Base-by-base conservation (phyloP, 1,140 invertebrate genomes). In the Anoplophora glabripennis region DNA sequence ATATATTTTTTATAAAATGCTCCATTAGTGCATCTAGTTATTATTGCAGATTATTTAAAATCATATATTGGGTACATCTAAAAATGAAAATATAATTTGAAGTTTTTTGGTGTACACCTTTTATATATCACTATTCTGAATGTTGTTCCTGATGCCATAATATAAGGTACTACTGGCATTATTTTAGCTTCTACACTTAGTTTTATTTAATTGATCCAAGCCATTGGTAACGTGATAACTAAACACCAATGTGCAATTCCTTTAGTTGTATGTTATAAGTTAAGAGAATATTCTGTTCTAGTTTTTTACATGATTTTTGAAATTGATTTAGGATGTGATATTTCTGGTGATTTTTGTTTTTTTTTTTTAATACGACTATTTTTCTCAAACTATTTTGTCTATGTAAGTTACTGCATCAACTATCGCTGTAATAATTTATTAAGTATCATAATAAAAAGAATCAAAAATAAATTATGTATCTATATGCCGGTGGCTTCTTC, bases 201-300 rank as follows among this genome's bases (percentile, higher is more conserved):
- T 36, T 52, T 15, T 10, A 12, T 52, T 52, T 52, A 38, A 49
- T 8, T 47, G 53, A 37, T 45, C n/a, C 44, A 54, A 49, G 54
- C 62, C 61, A 59, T 61, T 65, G 58, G 59, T 59, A 59, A 53
- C 61, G 63, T 65, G 63, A 65, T 65, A 59, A 58, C 37, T 57
- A 51, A 34, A 38, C 35, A 37, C 51, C 51, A 59, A 53, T 45
- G 38, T 28, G 17, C 12, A n/a, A 45, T 28, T 47, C 11, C 7
- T 38, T 51, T 51, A 34, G 7, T 10, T 41, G 28, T 15, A 7
- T 55, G 18, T 28, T 9, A 17, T 54, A 34, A 12, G 5, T 14
- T 15, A 35, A 49, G 12, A n/a, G 42, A 53, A 46, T 46, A n/a
- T n/a, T 40, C 14, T 3, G 38, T 40, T 40, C 14, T n/a, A n/a